These are phyloP conservation scores for Allygus modestus DNA, from an alignment of 2,888 invertebrate genomes.

Conservation along the genomic window DNA sequence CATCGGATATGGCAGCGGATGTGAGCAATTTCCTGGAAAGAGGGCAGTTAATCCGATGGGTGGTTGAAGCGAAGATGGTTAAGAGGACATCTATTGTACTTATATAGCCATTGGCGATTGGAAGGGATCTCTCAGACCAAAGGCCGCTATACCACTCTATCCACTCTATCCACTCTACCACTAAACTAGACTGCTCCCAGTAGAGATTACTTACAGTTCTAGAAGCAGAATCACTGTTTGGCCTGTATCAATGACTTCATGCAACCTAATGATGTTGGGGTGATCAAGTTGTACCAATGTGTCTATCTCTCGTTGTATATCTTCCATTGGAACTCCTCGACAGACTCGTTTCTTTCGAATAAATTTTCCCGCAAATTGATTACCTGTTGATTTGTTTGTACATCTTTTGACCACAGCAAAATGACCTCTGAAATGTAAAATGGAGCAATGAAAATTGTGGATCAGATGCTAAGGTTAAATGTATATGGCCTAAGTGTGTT, in stretches of 20 bases:
- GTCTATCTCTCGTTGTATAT: slow-evolving; percentile 79
- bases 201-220: slow-evolving; percentile 77
- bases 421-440: slow-evolving; percentile 77
- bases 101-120: too few relatives aligned
- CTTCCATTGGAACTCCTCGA: slow-evolving; percentile 79
- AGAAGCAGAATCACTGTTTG: slow-evolving; percentile 79
- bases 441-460: background rate
- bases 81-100: too few relatives aligned
- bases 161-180: too few relatives aligned
- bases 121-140: too few relatives aligned
- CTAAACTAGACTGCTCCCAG: too few relatives aligned
- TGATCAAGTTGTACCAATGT: slow-evolving; percentile 79
- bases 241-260: slow-evolving; percentile 80
- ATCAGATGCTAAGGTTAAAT: too few relatives aligned
- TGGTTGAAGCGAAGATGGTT: too few relatives aligned
- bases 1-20: too few relatives aligned
- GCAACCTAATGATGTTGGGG: slow-evolving; percentile 80
- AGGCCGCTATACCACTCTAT: too few relatives aligned
- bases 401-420: slow-evolving; percentile 81
- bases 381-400: slow-evolving; percentile 76
- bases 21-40: too few relatives aligned
- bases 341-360: slow-evolving; percentile 79
- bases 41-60: too few relatives aligned
- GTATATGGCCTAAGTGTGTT: too few relatives aligned
- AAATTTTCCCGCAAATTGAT: slow-evolving; percentile 81